Base-by-base conservation (phyloP, 2,888 invertebrate species). In the Copidosoma aretas region DNA sequence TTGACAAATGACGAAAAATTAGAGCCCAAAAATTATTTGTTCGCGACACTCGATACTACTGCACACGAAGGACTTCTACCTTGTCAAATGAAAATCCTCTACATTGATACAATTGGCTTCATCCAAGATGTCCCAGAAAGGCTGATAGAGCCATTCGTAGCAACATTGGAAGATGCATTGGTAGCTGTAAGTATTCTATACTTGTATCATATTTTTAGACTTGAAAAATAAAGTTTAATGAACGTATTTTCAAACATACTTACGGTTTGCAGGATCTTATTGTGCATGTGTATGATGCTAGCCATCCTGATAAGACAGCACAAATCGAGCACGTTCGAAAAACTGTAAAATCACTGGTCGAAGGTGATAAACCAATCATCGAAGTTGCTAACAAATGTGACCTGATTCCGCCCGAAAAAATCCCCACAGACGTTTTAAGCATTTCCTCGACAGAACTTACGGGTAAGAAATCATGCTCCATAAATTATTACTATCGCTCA, bases 11-110 rank as follows among this genome's bases (percentile, higher is more conserved):
- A 92, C 75, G 79, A 83, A 32, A 83, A 81, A 10, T 79, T 95
- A 74, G 80, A 86, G 74, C 94, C 94, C 0, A 86, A 87, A 74
- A 87, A 95, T 85, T 88, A 90, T 75, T 84, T 95, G 25, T 95
- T 95, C 84, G 95, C 95, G 0, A 95, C 95, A 0, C 84, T 95
- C 22, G 94, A 95, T 82, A 93, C 94, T 0, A 93, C 93, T 0
- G 86, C 90, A 15, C 93, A 95, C 83, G 86, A 86, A 17, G 93
- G 92, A 0, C 61, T 82, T 10, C 83, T 94, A 68, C 92, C 92
- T 0, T 89, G 88, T 53, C 87, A 86, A 71, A 80, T 92, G 76
- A 86, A 89, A 76, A 88, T 91, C 15, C 84, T 93, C 0, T 93
- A 89, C 75, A 88, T 94, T 72, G 95, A 95, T 81, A 95, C 95